Base-by-base conservation (phyloP, 2,113 vertebrate genomes). In the Lampris megalopsis region DNA sequence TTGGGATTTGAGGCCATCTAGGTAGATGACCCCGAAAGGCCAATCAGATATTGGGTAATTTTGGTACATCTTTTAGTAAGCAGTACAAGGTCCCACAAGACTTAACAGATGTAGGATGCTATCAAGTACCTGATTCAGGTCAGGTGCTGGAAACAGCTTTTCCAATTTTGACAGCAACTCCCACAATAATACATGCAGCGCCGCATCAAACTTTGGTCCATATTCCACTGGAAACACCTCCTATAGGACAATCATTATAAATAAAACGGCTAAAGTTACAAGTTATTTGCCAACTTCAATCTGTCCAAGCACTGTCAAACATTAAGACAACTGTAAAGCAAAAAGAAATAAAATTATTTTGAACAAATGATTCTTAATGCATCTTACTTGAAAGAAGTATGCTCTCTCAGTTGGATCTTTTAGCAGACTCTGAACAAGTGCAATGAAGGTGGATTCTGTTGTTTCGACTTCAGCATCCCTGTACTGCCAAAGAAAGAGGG, bases 151-250 rank as follows among this genome's bases (percentile, higher is more conserved):
- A 35, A 93, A 62, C 52, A 92, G 71, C 70, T 85, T 91, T 54
- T 95, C 95, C 68, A 97, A 81, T 13, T 94, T 93, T 68, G 86
- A 90, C 1, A 97, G 74, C 36, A 95, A 92, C 80, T 95, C 94
- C 83, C 93, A 93, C 50, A 96, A 68, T 5, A 96, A 91, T 42
- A 88, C 82, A 49, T 95, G 93, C 45, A 96, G 73, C 1, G 93
- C 94, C 3, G 61, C 66, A 45, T 95, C 74, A 63, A 95, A 97
- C 2, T 79, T 68, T 6, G 93, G 86, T 6, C 96, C 96, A 50
- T 96, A 97, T 58, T 96, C 93, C 1, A 91, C 91, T 42, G 93
- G 90, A 40, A 94, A 94, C 5, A 92, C 85, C 45, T 94, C 93
- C 95, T 96, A 63, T 5, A 37, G 63, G 3, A 79, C 1, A 50